Percentiles rank a stretch among this genome's conserved stretches.
These are phyloP conservation scores for Allacma fusca DNA, from an alignment of 2,888 invertebrate genomes.

Conservation along the genomic window DNA sequence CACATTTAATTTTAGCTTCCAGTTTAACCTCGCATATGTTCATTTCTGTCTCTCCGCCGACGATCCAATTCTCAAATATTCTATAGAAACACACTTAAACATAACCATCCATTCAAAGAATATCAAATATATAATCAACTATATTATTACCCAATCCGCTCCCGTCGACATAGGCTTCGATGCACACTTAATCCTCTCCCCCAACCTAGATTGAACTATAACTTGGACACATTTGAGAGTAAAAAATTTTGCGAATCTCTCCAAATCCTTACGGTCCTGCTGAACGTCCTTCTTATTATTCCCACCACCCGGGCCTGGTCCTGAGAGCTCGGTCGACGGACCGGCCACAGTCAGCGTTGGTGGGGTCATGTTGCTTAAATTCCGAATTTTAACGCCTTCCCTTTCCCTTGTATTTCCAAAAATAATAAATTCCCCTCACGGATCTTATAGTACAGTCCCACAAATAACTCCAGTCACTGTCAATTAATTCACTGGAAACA, in stretches of 20 bases:
- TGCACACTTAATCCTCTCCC: slow-evolving; percentile 82
- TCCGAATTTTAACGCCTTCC: neutral
- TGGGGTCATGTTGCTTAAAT: slow-evolving; percentile 21
- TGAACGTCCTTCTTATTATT: neutral
- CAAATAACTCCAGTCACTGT: too few relatives aligned
- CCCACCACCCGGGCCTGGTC: slow-evolving; percentile 6
- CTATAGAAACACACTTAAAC: too few relatives aligned
- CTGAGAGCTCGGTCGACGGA: slow-evolving; percentile 20
- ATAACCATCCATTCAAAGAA: too few relatives aligned
- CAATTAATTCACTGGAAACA: too few relatives aligned
- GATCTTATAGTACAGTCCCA: too few relatives aligned
- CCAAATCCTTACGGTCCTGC: slow-evolving; percentile 74
- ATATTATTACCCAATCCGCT: slow-evolving; percentile 88
- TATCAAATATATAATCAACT: too few relatives aligned
- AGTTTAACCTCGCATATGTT: too few relatives aligned
- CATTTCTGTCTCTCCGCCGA: too few relatives aligned
- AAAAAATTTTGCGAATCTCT: slow-evolving; percentile 88
- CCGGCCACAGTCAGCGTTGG: slow-evolving; percentile 25
- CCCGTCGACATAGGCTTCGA: slow-evolving; percentile 80
- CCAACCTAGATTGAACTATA: slow-evolving; percentile 89
- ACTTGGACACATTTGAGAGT: slow-evolving; percentile 88
- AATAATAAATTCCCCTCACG: too few relatives aligned
- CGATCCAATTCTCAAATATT: too few relatives aligned
- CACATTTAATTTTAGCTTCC: too few relatives aligned
- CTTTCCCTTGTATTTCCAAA: too few relatives aligned